Conservation (phyloP, 1,140 invertebrate genomes). For the Drosophila nannoptera region DNA sequence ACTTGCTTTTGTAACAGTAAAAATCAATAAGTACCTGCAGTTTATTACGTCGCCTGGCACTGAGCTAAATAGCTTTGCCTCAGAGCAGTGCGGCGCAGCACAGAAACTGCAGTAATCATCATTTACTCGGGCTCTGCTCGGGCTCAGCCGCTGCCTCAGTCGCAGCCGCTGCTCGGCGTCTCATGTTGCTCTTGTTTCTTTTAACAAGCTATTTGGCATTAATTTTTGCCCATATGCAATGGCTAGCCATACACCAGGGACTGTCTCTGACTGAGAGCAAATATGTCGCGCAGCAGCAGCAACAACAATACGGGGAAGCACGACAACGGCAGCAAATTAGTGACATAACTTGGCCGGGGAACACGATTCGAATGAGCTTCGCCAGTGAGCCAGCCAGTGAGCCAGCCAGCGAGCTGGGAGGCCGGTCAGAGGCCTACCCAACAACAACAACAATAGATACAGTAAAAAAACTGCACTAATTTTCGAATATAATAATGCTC, state of each 20-base stretch:
- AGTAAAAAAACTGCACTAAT: constrained; percentile 60
- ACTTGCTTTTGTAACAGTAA: constrained; percentile 70
- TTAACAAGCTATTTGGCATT: constrained; percentile 70
- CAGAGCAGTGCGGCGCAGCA: constrained; percentile 38
- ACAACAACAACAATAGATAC: neutral
- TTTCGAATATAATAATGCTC: constrained; percentile 68
- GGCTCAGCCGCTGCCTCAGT: no score
- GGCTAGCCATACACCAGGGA: constrained; percentile 54
- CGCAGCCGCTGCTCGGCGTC: neutral
- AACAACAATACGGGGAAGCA: constrained; percentile 40
- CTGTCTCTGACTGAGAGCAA: constrained; percentile 43
- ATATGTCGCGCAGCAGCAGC: constrained; percentile 56
- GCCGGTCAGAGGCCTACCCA: neutral
- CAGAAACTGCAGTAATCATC: constrained; percentile 58
- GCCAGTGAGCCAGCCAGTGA: no score
- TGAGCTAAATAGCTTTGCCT: constrained; percentile 69
- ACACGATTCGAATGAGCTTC: constrained; percentile 60
- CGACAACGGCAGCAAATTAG: constrained; percentile 71
- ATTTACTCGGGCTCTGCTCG: constrained; percentile 28
- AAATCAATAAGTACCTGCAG: constrained; percentile 73
- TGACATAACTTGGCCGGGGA: constrained; percentile 66
- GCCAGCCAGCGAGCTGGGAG: constrained; percentile 45
- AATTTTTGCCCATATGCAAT: constrained; percentile 73
- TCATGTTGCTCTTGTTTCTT: constrained; percentile 18
- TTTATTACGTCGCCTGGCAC: constrained; percentile 60